Percentiles rank a stretch among this genome's conserved stretches.
phyloP scores from a whole-genome alignment of 2,888 invertebrate genomes.

The Phyto melanocephala region DNA sequence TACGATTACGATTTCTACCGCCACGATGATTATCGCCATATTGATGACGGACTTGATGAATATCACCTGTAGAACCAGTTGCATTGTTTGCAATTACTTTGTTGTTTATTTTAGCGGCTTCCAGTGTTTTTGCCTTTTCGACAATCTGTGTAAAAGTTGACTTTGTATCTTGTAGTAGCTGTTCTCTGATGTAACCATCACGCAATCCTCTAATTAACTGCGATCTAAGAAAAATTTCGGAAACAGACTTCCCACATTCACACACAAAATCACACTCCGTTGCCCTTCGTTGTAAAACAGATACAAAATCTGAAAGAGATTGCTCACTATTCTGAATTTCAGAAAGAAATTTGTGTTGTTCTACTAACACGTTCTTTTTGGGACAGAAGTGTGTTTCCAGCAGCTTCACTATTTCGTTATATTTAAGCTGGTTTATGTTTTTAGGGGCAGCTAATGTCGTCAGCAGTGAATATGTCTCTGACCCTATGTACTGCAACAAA shows the following conservation, averaged over 20 bases:
- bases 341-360: too few relatives aligned
- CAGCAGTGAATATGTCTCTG: conserved; percentile 29
- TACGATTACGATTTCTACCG: too few relatives aligned
- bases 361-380: conserved; percentile 30
- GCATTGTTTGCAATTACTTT: conserved; percentile 14
- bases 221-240: conserved; percentile 43
- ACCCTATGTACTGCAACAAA: conserved; percentile 39
- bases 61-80: conserved; percentile 1
- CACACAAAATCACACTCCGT: conserved; percentile 8
- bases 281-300: conserved; percentile 9
- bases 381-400: conserved; percentile 25
- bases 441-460: conserved; percentile 38
- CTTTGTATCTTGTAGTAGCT: conserved; percentile 37
- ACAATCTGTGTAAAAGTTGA: conserved; percentile 35
- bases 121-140: conserved; percentile 32
- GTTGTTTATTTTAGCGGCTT: conserved; percentile 49
- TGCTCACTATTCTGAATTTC: conserved; percentile 35
- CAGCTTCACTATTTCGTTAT: conserved; percentile 29
- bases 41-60: too few relatives aligned
- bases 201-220: conserved; percentile 54
- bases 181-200: conserved; percentile 42
- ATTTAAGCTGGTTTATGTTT: conserved; percentile 32
- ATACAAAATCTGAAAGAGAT: conserved; percentile 22
- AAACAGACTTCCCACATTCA: conserved; percentile 37
- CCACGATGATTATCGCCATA: too few relatives aligned